Evolutionary conservation across 1,140 invertebrate genomes (phyloP).

Genomic region (Pachypeltis micranthus): DNA sequence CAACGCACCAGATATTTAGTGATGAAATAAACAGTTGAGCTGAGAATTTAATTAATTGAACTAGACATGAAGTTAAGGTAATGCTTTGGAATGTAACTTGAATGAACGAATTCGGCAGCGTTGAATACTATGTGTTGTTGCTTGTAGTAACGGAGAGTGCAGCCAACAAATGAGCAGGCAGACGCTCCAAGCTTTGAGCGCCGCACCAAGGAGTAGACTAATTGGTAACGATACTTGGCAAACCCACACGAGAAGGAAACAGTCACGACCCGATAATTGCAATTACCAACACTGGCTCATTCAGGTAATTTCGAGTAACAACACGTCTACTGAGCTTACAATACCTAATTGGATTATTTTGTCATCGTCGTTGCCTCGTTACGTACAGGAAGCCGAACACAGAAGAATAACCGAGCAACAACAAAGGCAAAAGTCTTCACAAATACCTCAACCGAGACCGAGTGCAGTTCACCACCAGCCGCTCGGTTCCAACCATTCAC

Average conservation of each 20-base stretch:
- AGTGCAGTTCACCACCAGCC: slow-evolving; percentile 17
- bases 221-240: slow-evolving; percentile 58
- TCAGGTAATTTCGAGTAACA: too few species aligned
- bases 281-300: slow-evolving; percentile 81
- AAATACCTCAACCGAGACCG: too few species aligned
- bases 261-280: slow-evolving; percentile 40
- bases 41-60: not conserved
- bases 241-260: slow-evolving; percentile 50
- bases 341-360: too few species aligned
- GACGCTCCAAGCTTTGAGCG: slow-evolving; percentile 63
- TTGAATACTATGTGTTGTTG: slow-evolving; percentile 5
- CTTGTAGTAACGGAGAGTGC: slow-evolving; percentile 17
- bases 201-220: slow-evolving; percentile 58
- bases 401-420: slow-evolving; percentile 62
- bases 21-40: too few species aligned
- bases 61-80: not conserved
- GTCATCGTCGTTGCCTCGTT: not conserved
- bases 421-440: slow-evolving; percentile 37
- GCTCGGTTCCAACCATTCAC: too few species aligned
- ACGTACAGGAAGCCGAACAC: slow-evolving; percentile 75
- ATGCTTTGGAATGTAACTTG: not conserved
- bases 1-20: too few species aligned
- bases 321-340: too few species aligned
- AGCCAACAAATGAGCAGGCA: slow-evolving; percentile 59
- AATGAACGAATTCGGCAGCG: not conserved